phyloP scores from a whole-genome alignment of 37 sponge, comb jelly and placozoan species.

The Crambe crambe region DNA sequence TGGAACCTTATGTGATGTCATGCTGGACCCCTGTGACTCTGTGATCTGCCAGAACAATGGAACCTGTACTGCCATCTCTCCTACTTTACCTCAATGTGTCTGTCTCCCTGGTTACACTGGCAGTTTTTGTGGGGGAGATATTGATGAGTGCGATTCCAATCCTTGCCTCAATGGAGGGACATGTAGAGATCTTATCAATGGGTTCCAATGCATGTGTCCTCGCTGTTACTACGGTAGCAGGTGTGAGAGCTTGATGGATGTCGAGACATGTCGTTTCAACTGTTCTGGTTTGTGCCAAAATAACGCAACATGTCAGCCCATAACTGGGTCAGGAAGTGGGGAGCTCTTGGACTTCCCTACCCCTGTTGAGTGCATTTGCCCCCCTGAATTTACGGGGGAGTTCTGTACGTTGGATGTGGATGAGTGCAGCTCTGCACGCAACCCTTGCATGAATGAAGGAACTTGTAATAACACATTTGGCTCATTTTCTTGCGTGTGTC shows the following conservation, averaged over 20 bases:
- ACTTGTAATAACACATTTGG: constrained; percentile 33
- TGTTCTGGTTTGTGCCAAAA: constrained; percentile 50
- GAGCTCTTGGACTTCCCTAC: neutral
- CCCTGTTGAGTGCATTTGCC: constrained; percentile 41
- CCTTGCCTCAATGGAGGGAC: constrained; percentile 51
- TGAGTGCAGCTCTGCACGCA: constrained; percentile 26
- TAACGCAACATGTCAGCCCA: constrained; percentile 50
- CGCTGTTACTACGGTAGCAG: constrained; percentile 56
- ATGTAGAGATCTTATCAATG: constrained; percentile 38
- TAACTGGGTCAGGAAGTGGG: neutral
- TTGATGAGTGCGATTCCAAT: constrained; percentile 45
- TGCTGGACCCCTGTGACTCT: constrained; percentile 33
- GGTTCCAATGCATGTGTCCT: constrained; percentile 49
- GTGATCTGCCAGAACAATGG: constrained; percentile 51
- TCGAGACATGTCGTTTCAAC: constrained; percentile 46
- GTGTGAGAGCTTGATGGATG: constrained; percentile 57
- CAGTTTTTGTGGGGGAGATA: constrained; percentile 26
- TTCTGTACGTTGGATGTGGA: constrained; percentile 51
- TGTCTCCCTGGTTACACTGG: constrained; percentile 73
- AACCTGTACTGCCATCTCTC: constrained; percentile 19
- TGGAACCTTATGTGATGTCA: constrained; percentile 43
- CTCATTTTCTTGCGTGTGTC: constrained; percentile 34
- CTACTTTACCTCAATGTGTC: constrained; percentile 8
- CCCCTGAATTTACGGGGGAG: constrained; percentile 38
- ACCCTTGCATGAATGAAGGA: constrained; percentile 25